Evolutionary conservation across 2,888 invertebrate species (phyloP), one percentile per base, ranked within the genome.

Genomic region (Stenodema calcarata): DNA sequence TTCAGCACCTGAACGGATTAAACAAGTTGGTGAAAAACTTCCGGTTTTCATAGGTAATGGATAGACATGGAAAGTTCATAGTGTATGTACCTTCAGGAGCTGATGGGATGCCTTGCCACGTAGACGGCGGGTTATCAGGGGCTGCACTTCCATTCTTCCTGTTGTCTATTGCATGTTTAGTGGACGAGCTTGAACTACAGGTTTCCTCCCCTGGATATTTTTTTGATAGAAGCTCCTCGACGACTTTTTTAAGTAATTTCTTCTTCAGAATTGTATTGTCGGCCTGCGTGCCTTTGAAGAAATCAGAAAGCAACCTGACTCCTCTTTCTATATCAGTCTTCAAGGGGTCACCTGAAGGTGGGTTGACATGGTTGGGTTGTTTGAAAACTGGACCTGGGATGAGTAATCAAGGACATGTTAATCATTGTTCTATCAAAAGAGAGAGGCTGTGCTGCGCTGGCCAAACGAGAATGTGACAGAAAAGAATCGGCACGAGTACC

Each of bases 171-270:
- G 18, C 41, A 16, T n/a, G 30, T 11, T 41, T 16, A 16, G 41
- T 12, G 18, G 82, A 82, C 14, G 42, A 35, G 28, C 18, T 30
- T 11, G 62, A 69, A 82, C 69, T 69, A 54, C 41, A 79, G 0
- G 78, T 76, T 41, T 79, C 78, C 88, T 94, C 94, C 90, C 93
- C 94, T 75, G 92, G 92, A 90, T 94, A 94, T 88, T 92, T 93
- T 0, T 93, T 92, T 75, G 92, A 93, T 0, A 94, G 91, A 16
- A 95, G 91, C 90, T 93, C 93, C 88, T 93, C 92, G 0, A 95
- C 93, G 82, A 95, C 92, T 90, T 94, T 93, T 89, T 94, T 94
- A 18, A 95, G 92, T 75, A 95, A 92, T 89, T 93, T 92, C 89
- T 94, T 94, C 90, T 94, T 95, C 4, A 93, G 91, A 47, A 92